Percentiles rank a stretch among this genome's conserved stretches.
Conservation (phyloP, 2,113 vertebrate species). For the Columba livia region DNA sequence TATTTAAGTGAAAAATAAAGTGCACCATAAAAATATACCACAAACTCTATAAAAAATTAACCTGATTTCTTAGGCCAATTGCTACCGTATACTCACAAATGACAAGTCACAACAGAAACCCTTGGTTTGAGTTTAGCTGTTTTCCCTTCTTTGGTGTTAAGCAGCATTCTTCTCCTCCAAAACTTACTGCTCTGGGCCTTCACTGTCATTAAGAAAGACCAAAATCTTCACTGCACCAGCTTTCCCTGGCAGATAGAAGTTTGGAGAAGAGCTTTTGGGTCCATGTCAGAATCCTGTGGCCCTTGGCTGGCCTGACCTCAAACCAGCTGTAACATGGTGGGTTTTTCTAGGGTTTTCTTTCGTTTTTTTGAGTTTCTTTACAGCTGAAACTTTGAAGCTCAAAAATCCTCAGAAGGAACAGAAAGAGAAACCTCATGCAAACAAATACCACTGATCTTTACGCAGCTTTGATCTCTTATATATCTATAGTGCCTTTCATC, state of each 20-base stretch:
- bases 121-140: background rate
- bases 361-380: conserved; percentile 41
- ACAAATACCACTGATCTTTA: conserved; percentile 66
- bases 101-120: background rate
- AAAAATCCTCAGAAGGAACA: conserved; percentile 50
- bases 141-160: background rate
- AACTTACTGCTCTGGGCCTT: background rate
- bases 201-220: background rate
- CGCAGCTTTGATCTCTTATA: conserved; percentile 58
- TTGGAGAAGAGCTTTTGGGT: background rate
- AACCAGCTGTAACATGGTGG: background rate
- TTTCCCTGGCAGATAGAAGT: background rate
- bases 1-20: background rate
- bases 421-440: conserved; percentile 61
- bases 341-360: background rate
- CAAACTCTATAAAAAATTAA: background rate
- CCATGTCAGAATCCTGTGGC: background rate
- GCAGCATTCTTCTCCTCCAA: background rate
- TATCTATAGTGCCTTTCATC: conserved; percentile 65
- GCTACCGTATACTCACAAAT: background rate
- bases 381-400: conserved; percentile 56
- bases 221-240: background rate
- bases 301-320: conserved; percentile 3
- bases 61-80: background rate
- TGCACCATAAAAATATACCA: background rate